Base-by-base conservation (phyloP, 2,888 invertebrate species). In the Dione vanillae region DNA sequence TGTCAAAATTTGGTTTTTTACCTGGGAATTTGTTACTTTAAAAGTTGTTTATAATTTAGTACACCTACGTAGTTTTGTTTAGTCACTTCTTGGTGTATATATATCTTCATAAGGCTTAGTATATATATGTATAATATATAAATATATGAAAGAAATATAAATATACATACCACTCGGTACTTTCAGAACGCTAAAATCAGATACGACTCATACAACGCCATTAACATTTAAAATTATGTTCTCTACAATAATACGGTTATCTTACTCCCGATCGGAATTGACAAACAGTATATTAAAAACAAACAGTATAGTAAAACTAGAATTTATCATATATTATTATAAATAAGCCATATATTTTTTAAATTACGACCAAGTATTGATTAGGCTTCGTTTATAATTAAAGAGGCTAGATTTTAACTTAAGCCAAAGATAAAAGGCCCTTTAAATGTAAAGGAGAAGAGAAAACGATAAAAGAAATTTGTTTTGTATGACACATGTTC, bases 141-240 rank as follows among this genome's bases (percentile, higher is more conserved):
- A 51, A 52, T 52, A 52, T 19, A 16, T 47, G 12, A 49, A 45
- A 62, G 16, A 62, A 49, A 35, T 64, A 37, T 37, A 64, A 47
- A 64, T 64, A 64, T 45, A 16, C 3, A 49, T 64, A 16, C 43
- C 14, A 61, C 43, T 1, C 27, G 40, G 40, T 41, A 41, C 20
- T 20, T 43, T 9, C 16, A 10, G 14, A 47, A 49, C 35, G 19
- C 40, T 64, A 64, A 64, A 64, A 64, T 49, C 64, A 49, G 64
- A 64, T 64, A 64, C 35, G 40, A 47, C 1, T 64, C n/a, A 10
- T 56, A 64, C 64, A 64, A 37, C 49, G 35, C 64, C 49, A 49
- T 49, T 64, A 64, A 64, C 64, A 64, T 49, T 64, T 64, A 64
- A 64, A 64, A 64, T 64, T 64, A 64, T 64, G 64, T 64, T 49